A percentile compares a stretch with the other conserved stretches of the same genome.
Conservation (phyloP, 2,113 vertebrate genomes). For the Synchiropus splendidus region DNA sequence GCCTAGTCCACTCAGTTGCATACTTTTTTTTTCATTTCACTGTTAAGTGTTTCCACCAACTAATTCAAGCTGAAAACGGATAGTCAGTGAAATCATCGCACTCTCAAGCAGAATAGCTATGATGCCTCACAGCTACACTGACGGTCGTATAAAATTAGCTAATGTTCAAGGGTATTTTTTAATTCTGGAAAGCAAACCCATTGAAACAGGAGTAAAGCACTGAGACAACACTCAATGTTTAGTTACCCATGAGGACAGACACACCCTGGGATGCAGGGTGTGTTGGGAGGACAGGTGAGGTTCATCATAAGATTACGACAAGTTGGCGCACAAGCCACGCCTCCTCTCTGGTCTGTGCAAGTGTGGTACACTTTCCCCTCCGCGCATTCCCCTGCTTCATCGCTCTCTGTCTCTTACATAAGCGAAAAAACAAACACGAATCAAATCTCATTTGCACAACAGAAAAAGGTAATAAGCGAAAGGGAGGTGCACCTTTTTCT, state of each 20-base stretch:
- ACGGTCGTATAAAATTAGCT: too few relatives aligned
- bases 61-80: too few relatives aligned
- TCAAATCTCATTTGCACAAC: conserved; percentile 16
- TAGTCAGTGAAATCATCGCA: too few relatives aligned
- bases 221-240: background rate
- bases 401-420: conserved; percentile 61
- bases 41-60: too few relatives aligned
- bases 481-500: conserved; percentile 57
- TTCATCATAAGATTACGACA: conserved; percentile 96
- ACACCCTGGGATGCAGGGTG: conserved; percentile 88
- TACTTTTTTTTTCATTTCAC: too few relatives aligned
- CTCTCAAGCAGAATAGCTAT: too few relatives aligned
- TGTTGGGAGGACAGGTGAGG: conserved; percentile 86
- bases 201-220: too few relatives aligned
- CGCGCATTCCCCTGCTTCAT: conserved; percentile 73
- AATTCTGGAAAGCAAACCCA: too few relatives aligned
- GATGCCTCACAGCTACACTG: too few relatives aligned
- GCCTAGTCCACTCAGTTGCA: too few relatives aligned
- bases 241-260: conserved; percentile 85
- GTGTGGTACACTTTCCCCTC: conserved; percentile 90
- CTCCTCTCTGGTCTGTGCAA: conserved; percentile 80
- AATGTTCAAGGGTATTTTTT: too few relatives aligned
- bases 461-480: conserved; percentile 2
- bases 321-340: conserved; percentile 82
- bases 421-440: conserved; percentile 16